A percentile compares a stretch with the other conserved stretches of the same genome.
These are phyloP conservation scores for Apamea sordens DNA, from an alignment of 2,888 invertebrate genomes.

Conservation along the genomic window DNA sequence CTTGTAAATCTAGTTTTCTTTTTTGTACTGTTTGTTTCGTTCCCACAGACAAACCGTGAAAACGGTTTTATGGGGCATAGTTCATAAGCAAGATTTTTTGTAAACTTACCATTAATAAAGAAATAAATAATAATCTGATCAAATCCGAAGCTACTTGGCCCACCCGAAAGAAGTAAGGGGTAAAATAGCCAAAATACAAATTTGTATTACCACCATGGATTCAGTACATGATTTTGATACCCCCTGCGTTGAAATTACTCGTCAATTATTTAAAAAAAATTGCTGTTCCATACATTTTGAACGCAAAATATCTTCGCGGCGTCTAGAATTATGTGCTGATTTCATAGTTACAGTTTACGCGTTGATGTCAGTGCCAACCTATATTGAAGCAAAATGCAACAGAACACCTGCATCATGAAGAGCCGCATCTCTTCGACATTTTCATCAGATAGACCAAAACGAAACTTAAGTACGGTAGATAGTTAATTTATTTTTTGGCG, in stretches of 20 bases:
- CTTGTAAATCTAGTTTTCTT: too few relatives aligned
- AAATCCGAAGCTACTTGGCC: not conserved
- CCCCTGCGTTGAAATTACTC: not conserved
- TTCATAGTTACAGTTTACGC: not conserved
- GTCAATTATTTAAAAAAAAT: not conserved
- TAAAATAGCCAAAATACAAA: not conserved
- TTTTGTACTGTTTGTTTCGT: too few relatives aligned
- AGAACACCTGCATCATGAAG: not conserved
- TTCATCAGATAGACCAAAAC: not conserved
- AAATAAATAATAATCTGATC: too few relatives aligned
- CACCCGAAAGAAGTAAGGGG: not conserved
- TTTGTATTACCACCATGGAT: too few relatives aligned
- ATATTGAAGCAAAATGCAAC: not conserved
- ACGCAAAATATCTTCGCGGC: not conserved
- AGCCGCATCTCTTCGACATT: not conserved
- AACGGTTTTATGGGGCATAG: too few relatives aligned
- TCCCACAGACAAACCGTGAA: too few relatives aligned
- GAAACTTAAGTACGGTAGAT: too few relatives aligned
- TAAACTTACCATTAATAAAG: too few relatives aligned
- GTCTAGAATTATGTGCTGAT: not conserved
- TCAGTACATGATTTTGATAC: not conserved
- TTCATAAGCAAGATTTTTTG: too few relatives aligned
- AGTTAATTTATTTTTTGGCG: conserved; percentile 10
- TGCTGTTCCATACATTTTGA: not conserved
- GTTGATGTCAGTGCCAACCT: too few relatives aligned